Evolutionary conservation across 2,797 vertebrate species (phyloP), one percentile per base, ranked within the genome.

Genomic region (Microctenopoma steveboyesi): DNA sequence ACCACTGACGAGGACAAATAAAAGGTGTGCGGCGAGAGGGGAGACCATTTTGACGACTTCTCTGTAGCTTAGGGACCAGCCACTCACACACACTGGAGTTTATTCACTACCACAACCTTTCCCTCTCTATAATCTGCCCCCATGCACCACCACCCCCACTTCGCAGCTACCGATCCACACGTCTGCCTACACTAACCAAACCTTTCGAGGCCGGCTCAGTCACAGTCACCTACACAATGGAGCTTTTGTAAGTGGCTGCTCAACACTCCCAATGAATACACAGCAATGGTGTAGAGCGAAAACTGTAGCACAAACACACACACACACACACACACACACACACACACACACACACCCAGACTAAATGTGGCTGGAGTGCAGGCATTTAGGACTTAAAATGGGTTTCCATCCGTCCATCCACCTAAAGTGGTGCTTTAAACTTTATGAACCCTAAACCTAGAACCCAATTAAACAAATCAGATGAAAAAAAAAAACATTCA

Each of bases 11-110:
- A 91, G 54, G 74, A 81, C 48, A 73, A 89, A 3, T 42, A 88
- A 39, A 75, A 90, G 53, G 60, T 74, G 74, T 39, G 73, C 64
- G 1, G 74, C 74, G 8, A 65, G 72, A 39, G 84, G 54, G 5
- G 87, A 87, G 74, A 86, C 69, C 91, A 92, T 93, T 83, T 84
- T 90, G 85, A 76, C 25, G 62, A 66, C 72, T 57, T 76, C 51
- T 74, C 4, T 3, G 73, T 45, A 75, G 70, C 75, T 72, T 53
- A 54, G 82, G 62, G 78, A 75, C 56, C 74, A 65, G 70, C 56
- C 15, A 52, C 57, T 69, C 83, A 52, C 57, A 71, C 83, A 90
- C 88, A 90, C 75, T 91, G 79, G 66, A 84, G 84, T 79, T 64
- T 69, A 87, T 91, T 91, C 81, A 91, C 74, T 49, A 54, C 74